Conservation (phyloP, 2,888 invertebrate species). For the Tanypteryx hageni region DNA sequence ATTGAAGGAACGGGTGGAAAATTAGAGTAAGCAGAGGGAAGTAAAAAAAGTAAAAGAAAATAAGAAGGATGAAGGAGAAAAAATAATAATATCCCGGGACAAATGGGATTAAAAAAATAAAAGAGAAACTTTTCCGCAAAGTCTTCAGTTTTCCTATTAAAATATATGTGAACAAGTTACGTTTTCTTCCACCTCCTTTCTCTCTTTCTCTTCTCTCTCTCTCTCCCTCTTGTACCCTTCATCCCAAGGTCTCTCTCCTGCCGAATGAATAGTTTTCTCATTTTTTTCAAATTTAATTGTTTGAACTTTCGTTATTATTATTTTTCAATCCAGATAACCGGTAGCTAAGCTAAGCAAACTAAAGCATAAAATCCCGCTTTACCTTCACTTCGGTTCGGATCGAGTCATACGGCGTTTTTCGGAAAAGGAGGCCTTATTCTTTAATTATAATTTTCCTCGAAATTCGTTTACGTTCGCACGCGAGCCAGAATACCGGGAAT, state of each 20-base stretch:
- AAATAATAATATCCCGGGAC: background rate
- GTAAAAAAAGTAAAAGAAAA: too few relatives aligned
- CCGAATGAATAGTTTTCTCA: background rate
- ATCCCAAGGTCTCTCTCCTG: background rate
- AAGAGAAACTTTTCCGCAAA: background rate
- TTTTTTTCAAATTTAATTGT: background rate
- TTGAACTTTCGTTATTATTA: background rate
- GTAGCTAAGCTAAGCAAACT: too few relatives aligned
- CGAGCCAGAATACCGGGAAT: too few relatives aligned
- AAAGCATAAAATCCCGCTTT: too few relatives aligned
- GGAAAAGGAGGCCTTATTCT: too few relatives aligned
- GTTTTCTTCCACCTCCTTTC: background rate
- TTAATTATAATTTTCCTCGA: too few relatives aligned
- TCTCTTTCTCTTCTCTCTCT: background rate
- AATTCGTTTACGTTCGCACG: too few relatives aligned
- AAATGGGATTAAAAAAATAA: constrained; percentile 22
- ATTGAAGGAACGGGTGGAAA: constrained; percentile 29
- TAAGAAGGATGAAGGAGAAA: background rate
- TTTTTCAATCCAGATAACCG: background rate
- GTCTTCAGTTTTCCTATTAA: constrained; percentile 52
- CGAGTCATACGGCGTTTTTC: too few relatives aligned
- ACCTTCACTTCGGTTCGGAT: too few relatives aligned
- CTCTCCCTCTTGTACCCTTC: background rate
- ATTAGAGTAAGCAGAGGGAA: background rate
- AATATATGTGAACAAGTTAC: constrained; percentile 15